These are phyloP conservation scores for Tryphoninae sp. DNA, from an alignment of 2,888 invertebrate species.

Conservation along the genomic window DNA sequence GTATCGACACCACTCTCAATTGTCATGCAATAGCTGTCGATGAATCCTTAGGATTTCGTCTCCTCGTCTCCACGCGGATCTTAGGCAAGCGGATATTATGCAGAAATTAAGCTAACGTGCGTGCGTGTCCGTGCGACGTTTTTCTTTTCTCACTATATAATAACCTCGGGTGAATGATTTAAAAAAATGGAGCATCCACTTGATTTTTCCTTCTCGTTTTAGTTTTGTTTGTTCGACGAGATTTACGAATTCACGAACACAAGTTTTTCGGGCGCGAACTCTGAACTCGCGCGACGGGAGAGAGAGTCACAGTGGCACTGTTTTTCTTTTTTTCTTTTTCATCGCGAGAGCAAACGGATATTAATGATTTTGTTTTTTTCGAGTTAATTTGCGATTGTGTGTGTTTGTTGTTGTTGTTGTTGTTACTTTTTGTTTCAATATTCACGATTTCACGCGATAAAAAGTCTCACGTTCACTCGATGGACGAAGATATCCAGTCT, in stretches of 20 bases:
- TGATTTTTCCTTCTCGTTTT: constrained; percentile 41
- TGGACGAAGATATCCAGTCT: constrained; percentile 63
- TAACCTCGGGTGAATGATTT: neutral
- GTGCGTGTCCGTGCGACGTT: neutral
- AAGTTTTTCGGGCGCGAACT: constrained; percentile 36
- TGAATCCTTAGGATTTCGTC: constrained; percentile 1
- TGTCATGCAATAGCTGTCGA: constrained; percentile 24
- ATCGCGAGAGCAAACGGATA: constrained; percentile 49
- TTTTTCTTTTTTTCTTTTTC: constrained; percentile 36
- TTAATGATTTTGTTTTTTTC: constrained; percentile 37
- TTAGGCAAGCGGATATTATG: constrained; percentile 28
- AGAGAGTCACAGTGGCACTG: constrained; percentile 65
- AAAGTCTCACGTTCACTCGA: constrained; percentile 63
- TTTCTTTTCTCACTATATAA: neutral
- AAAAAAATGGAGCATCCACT: constrained; percentile 18
- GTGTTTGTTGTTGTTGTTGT: constrained; percentile 31
- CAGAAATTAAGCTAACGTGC: constrained; percentile 19
- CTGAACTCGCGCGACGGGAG: constrained; percentile 57
- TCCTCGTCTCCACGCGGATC: constrained; percentile 1
- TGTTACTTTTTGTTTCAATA: constrained; percentile 32
- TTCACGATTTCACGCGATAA: constrained; percentile 50
- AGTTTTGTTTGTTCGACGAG: constrained; percentile 30
- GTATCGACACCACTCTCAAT: constrained; percentile 14
- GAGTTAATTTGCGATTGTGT: constrained; percentile 43
- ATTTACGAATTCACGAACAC: constrained; percentile 56